phyloP scores from a whole-genome alignment of 1,140 invertebrate genomes.

The Liolophura sinensis region DNA sequence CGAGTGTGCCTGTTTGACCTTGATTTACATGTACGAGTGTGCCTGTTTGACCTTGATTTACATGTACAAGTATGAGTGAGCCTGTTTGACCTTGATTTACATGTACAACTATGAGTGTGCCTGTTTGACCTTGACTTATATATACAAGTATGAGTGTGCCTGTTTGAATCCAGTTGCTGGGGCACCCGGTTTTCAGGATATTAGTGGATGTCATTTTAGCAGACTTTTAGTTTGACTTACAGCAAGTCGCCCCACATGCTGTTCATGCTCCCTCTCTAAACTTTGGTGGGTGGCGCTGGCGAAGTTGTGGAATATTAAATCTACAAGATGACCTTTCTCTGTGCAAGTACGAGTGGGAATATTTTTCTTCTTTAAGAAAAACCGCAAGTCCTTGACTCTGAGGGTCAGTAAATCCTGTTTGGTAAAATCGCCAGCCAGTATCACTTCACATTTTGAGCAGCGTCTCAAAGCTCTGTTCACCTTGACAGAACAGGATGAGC shows the following conservation, averaged over 20 bases:
- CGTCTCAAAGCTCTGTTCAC: constrained; percentile 24
- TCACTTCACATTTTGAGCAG: constrained; percentile 47
- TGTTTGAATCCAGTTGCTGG: no score
- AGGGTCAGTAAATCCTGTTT: constrained; percentile 45
- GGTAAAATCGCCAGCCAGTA: constrained; percentile 44
- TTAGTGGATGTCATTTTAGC: background rate
- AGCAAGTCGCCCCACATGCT: constrained; percentile 21
- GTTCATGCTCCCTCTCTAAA: constrained; percentile 21
- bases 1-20: no score
- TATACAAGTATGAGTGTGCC: no score
- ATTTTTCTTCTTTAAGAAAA: constrained; percentile 42
- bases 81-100: no score
- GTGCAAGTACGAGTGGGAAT: constrained; percentile 47
- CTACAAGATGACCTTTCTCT: constrained; percentile 56
- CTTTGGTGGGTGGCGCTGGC: constrained; percentile 19
- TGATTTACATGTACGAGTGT: no score
- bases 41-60: no score
- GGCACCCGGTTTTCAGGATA: no score
- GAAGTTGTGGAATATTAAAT: constrained; percentile 46
- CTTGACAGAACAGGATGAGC: constrained; percentile 35
- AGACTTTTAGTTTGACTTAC: constrained; percentile 15
- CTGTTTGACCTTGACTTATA: no score
- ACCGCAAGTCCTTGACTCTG: constrained; percentile 53
- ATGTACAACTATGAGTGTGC: no score
- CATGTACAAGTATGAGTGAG: no score